Conservation (phyloP, 2,113 vertebrate species). For the Ifrita kowaldi region DNA sequence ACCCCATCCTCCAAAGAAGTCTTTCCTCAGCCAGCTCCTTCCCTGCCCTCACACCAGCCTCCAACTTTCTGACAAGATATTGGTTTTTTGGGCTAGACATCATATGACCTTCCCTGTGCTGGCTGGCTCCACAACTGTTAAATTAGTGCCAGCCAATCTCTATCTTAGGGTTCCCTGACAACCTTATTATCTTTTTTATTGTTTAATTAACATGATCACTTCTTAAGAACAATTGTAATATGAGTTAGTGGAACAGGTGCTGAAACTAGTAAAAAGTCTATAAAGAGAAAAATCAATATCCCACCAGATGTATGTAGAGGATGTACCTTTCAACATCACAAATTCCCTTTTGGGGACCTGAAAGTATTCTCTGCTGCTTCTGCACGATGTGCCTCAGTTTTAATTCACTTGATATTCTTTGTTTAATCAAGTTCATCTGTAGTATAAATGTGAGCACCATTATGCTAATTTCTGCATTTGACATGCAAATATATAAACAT, state of each 20-base stretch:
- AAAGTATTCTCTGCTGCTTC: background rate
- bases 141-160: background rate
- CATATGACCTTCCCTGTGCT: background rate
- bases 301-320: background rate
- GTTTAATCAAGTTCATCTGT: constrained; percentile 59
- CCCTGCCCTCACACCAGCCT: background rate
- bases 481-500: constrained; percentile 74
- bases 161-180: background rate
- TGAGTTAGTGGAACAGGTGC: background rate
- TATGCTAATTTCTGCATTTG: constrained; percentile 71
- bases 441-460: constrained; percentile 59
- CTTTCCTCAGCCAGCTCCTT: background rate
- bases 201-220: background rate
- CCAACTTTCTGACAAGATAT: background rate
- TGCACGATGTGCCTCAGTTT: background rate
- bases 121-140: background rate
- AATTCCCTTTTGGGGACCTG: background rate
- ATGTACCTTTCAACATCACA: background rate
- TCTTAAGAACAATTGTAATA: background rate
- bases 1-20: background rate
- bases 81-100: background rate
- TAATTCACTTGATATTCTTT: constrained; percentile 55
- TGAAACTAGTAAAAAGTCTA: background rate
- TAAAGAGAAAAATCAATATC: background rate
- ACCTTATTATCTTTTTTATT: background rate